A percentile compares a stretch with the other conserved stretches of the same genome.
These are phyloP conservation scores for Laticauda colubrina DNA, from an alignment of 2,113 vertebrate species.

Conservation along the genomic window DNA sequence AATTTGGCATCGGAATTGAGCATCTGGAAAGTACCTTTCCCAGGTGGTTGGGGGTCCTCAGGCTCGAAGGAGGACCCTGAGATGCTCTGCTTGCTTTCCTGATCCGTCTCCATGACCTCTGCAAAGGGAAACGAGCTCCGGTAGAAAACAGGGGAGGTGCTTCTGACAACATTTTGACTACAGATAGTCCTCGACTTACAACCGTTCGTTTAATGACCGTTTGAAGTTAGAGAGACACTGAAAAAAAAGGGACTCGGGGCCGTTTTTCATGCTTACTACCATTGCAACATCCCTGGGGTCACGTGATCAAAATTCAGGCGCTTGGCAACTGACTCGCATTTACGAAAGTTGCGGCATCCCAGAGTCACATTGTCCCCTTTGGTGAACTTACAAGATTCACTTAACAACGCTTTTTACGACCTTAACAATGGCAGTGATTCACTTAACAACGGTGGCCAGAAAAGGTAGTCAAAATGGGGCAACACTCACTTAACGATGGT, in stretches of 20 bases:
- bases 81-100: conserved; percentile 73
- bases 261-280: no score
- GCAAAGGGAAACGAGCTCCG: conserved; percentile 16
- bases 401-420: no score
- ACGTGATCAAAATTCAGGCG: not conserved
- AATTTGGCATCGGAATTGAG: not conserved
- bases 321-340: not conserved
- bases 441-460: not conserved
- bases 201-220: not conserved
- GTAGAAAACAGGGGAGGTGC: not conserved
- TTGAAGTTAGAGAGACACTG: not conserved
- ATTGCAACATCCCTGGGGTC: not conserved
- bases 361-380: not conserved
- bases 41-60: not conserved
- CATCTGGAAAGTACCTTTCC: not conserved
- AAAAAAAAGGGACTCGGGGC: not conserved
- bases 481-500: no score
- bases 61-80: not conserved
- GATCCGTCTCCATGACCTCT: conserved; percentile 69
- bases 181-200: not conserved
- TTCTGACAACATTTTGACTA: not conserved
- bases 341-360: not conserved
- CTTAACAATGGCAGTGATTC: not conserved
- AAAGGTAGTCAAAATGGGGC: no score
- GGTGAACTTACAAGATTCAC: not conserved